These are phyloP conservation scores for Limanda limanda DNA, from an alignment of 2,113 vertebrate species.

Conservation along the genomic window DNA sequence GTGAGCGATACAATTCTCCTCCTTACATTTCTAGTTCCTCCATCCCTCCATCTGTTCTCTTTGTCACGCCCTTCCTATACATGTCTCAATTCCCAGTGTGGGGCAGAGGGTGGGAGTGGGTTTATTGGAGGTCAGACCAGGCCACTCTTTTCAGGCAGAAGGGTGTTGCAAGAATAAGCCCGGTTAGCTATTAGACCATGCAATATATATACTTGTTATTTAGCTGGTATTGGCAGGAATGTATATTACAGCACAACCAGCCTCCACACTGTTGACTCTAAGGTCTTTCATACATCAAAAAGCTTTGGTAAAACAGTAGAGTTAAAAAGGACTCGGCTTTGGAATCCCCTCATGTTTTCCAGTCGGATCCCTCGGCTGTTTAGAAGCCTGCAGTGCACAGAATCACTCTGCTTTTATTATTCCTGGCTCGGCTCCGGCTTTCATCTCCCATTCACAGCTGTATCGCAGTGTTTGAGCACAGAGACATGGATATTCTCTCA, in stretches of 20 bases:
- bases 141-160: constrained; percentile 4
- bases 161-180: background rate
- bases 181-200: constrained; percentile 4
- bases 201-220: constrained; percentile 6
- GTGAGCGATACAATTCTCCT: background rate
- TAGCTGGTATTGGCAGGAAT: constrained; percentile 18
- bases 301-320: constrained; percentile 45
- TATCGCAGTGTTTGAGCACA: constrained; percentile 61
- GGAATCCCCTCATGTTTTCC: constrained; percentile 58
- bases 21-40: constrained; percentile 2
- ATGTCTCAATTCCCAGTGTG: constrained; percentile 10
- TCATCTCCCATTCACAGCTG: constrained; percentile 73
- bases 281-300: constrained; percentile 63
- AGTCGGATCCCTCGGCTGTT: constrained; percentile 62
- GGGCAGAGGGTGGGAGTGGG: constrained; percentile 2
- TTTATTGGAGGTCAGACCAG: constrained; percentile 34
- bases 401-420: constrained; percentile 70
- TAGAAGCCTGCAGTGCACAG: constrained; percentile 62
- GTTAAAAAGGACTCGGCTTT: constrained; percentile 37
- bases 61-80: background rate
- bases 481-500: constrained; percentile 68
- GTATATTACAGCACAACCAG: constrained; percentile 16
- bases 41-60: constrained; percentile 16
- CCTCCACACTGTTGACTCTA: constrained; percentile 28
- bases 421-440: constrained; percentile 65